These are phyloP conservation scores for Caenorhabditis panamensis DNA, from an alignment of 2,888 invertebrate species.

Conservation along the genomic window DNA sequence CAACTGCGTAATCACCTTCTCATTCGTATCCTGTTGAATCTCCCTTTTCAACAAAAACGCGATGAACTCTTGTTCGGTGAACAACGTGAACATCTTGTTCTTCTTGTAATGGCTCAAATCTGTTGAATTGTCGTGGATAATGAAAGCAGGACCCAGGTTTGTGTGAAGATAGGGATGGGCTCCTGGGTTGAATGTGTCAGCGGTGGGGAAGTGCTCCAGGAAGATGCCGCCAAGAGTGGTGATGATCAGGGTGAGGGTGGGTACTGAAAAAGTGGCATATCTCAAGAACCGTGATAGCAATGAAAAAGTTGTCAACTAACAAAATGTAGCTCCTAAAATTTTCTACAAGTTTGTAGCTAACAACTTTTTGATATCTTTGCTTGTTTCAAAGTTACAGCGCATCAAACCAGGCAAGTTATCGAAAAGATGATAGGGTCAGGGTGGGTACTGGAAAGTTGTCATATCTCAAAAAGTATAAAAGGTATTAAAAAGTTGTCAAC, in stretches of 20 bases:
- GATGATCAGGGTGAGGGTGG: neutral
- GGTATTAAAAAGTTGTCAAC: no score
- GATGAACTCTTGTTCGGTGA: slow-evolving; percentile 25
- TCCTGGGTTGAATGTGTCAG: slow-evolving; percentile 10
- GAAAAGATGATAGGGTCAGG: no score
- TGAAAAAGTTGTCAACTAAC: no score
- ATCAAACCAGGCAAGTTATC: neutral
- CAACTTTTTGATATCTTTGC: no score
- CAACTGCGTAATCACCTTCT: neutral
- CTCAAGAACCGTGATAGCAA: no score
- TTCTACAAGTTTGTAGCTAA: no score
- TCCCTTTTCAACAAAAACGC: slow-evolving; percentile 4
- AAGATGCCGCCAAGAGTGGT: slow-evolving; percentile 19
- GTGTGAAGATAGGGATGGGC: slow-evolving; percentile 34
- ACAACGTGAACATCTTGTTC: slow-evolving; percentile 25
- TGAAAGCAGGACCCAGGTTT: slow-evolving; percentile 18
- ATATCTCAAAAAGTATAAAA: no score
- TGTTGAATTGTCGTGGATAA: slow-evolving; percentile 23
- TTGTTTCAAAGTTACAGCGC: neutral
- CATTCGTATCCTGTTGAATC: neutral
- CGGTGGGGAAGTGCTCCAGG: slow-evolving; percentile 23
- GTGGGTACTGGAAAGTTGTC: neutral
- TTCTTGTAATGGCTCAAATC: slow-evolving; percentile 4
- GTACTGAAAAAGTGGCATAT: neutral
- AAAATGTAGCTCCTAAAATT: no score